These are phyloP conservation scores for Drosophila stalkeri DNA, from an alignment of 2,888 invertebrate species.

Conservation along the genomic window DNA sequence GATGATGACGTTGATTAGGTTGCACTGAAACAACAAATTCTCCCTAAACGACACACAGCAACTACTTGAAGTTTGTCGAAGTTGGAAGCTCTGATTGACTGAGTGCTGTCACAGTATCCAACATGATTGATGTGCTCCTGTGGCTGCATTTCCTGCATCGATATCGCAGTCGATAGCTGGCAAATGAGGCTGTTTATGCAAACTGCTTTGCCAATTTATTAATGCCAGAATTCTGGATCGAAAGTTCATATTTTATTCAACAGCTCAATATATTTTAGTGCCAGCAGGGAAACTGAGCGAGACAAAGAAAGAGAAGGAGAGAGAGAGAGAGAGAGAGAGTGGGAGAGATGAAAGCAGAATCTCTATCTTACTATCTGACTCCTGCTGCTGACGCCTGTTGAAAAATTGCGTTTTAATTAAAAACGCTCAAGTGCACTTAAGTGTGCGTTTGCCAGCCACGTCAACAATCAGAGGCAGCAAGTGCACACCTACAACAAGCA, in stretches of 20 bases:
- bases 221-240: slow-evolving; percentile 17
- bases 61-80: slow-evolving; percentile 34
- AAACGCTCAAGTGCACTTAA: slow-evolving; percentile 80
- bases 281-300: background rate
- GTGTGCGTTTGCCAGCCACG: slow-evolving; percentile 74
- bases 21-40: slow-evolving; percentile 52
- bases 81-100: slow-evolving; percentile 54
- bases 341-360: background rate
- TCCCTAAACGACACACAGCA: slow-evolving; percentile 39
- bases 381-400: slow-evolving; percentile 56
- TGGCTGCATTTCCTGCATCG: slow-evolving; percentile 50
- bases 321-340: background rate
- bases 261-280: slow-evolving; percentile 53
- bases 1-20: slow-evolving; percentile 61
- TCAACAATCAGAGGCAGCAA: slow-evolving; percentile 63
- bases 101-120: slow-evolving; percentile 23
- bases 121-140: slow-evolving; percentile 60
- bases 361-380: background rate
- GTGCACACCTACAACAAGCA: slow-evolving; percentile 50
- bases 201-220: slow-evolving; percentile 36
- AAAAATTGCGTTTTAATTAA: slow-evolving; percentile 78
- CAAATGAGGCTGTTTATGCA: slow-evolving; percentile 39
- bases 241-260: slow-evolving; percentile 60
- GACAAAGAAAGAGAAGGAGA: background rate
- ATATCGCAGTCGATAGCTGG: slow-evolving; percentile 28